These are phyloP conservation scores for Epizoanthus fatuus DNA, from an alignment of 92 coral and sea anemone genomes.

Conservation along the genomic window DNA sequence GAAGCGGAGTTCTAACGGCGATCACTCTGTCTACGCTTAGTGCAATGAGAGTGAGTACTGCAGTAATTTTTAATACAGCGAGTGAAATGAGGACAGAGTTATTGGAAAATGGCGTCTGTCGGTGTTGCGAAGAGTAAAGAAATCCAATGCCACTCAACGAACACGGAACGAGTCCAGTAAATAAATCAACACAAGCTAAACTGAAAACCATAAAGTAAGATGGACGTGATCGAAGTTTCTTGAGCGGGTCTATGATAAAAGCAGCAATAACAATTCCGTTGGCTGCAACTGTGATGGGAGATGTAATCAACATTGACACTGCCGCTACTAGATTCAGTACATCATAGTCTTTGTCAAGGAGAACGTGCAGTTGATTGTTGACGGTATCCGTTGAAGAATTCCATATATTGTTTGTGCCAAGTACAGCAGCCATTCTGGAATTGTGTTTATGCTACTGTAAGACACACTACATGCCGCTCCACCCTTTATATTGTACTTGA, in stretches of 20 bases:
- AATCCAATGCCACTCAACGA: neutral
- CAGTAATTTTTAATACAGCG: neutral
- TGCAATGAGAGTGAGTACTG: neutral
- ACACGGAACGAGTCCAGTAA: neutral
- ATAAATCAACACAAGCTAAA: constrained; percentile 11
- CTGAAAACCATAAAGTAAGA: constrained; percentile 7
- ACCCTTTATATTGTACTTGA: too few relatives aligned
- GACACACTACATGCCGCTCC: too few relatives aligned
- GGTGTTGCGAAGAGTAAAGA: neutral
- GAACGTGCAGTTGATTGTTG: neutral
- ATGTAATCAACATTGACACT: neutral
- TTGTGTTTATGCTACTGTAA: too few relatives aligned
- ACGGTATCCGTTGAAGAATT: neutral
- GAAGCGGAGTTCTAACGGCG: constrained; percentile 32
- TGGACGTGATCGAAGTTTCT: constrained; percentile 16
- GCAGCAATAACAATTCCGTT: constrained; percentile 19
- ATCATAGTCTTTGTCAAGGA: neutral
- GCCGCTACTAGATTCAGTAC: neutral
- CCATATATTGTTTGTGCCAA: neutral
- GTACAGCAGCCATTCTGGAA: constrained; percentile 1
- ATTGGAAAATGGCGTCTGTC: neutral
- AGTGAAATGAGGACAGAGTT: neutral
- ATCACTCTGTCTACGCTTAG: constrained; percentile 28
- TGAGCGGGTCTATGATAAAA: constrained; percentile 7
- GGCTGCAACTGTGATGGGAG: neutral